These are phyloP conservation scores for Brassicogethes aeneus DNA, from an alignment of 2,888 invertebrate genomes.

Conservation along the genomic window DNA sequence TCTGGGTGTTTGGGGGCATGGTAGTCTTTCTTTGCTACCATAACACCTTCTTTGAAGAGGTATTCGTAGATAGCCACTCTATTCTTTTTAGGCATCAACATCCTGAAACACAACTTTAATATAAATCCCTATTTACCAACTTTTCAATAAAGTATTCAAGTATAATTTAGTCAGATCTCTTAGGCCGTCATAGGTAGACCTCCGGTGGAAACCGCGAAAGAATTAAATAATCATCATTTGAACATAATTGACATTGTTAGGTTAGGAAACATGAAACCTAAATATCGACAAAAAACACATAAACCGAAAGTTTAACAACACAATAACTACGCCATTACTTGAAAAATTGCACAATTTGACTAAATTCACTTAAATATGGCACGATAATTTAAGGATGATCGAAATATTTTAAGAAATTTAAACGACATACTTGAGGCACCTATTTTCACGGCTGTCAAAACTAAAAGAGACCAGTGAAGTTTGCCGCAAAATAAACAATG, in stretches of 20 bases:
- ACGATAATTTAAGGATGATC: conserved; percentile 3
- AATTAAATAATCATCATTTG: neutral
- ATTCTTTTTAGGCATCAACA: conserved; percentile 99
- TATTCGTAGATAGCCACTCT: conserved; percentile 94
- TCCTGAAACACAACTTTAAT: conserved; percentile 48
- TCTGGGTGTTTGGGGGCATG: conserved; percentile 97
- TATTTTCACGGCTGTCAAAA: conserved; percentile 11
- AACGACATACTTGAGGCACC: conserved; percentile 7
- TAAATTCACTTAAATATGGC: conserved; percentile 2
- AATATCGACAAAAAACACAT: neutral
- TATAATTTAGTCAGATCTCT: neutral
- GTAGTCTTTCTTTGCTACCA: conserved; percentile 98
- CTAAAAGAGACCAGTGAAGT: conserved; percentile 2
- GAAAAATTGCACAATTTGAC: neutral
- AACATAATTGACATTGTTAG: neutral
- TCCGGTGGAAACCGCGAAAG: neutral
- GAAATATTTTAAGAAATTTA: conserved; percentile 7
- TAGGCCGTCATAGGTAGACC: neutral
- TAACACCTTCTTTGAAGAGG: conserved; percentile 97
- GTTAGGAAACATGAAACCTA: conserved; percentile 1
- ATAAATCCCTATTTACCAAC: neutral
- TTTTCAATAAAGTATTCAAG: neutral
- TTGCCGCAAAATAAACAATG: neutral
- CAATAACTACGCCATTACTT: neutral
- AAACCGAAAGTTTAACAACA: neutral